Percentiles rank a stretch among this genome's conserved stretches.
Evolutionary conservation across 2,113 vertebrate species (phyloP).

Genomic region (Gambusia holbrooki): DNA sequence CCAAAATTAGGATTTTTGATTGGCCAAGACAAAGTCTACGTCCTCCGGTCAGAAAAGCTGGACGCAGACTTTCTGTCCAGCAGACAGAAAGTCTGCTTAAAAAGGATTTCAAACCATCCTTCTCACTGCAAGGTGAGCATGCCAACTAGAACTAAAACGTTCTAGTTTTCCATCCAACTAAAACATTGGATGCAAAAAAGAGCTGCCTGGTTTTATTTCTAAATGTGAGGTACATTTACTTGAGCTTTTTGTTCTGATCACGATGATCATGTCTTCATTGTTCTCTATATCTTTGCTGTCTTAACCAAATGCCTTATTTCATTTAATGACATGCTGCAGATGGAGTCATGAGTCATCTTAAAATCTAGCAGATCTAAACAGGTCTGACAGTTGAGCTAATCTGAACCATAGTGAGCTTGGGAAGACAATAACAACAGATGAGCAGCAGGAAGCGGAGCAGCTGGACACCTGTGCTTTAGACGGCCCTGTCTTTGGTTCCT

Average conservation of each 20-base stretch:
- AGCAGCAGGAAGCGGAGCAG: constrained; percentile 60
- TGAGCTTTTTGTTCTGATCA: constrained; percentile 36
- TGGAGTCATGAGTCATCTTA: constrained; percentile 73
- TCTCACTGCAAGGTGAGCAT: neutral
- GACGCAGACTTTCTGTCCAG: too few species aligned
- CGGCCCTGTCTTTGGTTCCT: constrained; percentile 24
- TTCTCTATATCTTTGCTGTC: constrained; percentile 5
- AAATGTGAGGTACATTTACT: neutral
- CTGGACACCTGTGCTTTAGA: constrained; percentile 69
- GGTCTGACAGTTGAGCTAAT: constrained; percentile 69
- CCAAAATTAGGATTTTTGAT: too few species aligned
- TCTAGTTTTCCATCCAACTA: neutral
- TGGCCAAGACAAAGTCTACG: too few species aligned
- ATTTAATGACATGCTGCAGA: constrained; percentile 58
- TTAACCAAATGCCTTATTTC: constrained; percentile 23
- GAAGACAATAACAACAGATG: constrained; percentile 69
- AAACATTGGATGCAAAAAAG: neutral
- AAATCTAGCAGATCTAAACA: constrained; percentile 75
- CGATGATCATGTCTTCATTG: neutral
- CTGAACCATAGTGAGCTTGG: constrained; percentile 48
- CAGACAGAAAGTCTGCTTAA: too few species aligned
- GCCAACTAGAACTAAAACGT: too few species aligned
- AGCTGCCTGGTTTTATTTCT: neutral
- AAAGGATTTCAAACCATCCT: neutral
- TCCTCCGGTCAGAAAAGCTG: neutral